Percentiles rank a stretch among this genome's conserved stretches.
Conservation (phyloP, 2,888 invertebrate genomes). For the Melangyna quadrimaculata region DNA sequence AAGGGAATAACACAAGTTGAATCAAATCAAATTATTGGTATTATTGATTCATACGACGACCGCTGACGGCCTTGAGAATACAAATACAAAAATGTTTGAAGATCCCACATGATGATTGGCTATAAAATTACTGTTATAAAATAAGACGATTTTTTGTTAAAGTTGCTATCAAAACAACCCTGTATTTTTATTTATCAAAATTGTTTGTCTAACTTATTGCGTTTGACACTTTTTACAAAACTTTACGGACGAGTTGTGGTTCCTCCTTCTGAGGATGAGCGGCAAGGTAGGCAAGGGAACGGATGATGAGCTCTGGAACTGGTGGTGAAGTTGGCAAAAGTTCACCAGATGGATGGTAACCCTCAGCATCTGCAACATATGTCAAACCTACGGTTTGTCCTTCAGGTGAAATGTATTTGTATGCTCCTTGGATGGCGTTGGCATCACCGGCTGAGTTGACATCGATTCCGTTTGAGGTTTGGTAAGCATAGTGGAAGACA, state of each 20-base stretch:
- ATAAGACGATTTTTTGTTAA: background rate
- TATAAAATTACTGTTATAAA: too few species aligned
- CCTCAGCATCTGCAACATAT: constrained; percentile 84
- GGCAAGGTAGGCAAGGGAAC: constrained; percentile 82
- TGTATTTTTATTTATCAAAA: background rate
- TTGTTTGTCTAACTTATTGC: background rate
- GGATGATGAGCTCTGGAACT: constrained; percentile 82
- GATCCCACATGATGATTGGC: background rate
- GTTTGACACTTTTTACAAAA: background rate
- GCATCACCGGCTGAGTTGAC: constrained; percentile 83
- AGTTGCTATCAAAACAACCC: background rate
- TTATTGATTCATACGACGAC: too few species aligned
- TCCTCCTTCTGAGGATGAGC: constrained; percentile 77
- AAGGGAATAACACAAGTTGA: background rate
- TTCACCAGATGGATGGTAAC: constrained; percentile 82
- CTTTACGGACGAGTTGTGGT: background rate
- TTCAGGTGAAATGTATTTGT: constrained; percentile 82
- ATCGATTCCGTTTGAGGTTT: constrained; percentile 84
- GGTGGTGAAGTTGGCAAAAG: constrained; percentile 82
- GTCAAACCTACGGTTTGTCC: constrained; percentile 80
- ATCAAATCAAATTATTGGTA: background rate
- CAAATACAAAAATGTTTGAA: background rate
- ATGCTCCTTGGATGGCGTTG: constrained; percentile 82
- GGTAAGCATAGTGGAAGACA: constrained; percentile 81
- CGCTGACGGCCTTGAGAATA: background rate